Percentiles rank a stretch among this genome's conserved stretches.
Conservation (phyloP, 2,888 invertebrate genomes). For the Conops quadrifasciatus region DNA sequence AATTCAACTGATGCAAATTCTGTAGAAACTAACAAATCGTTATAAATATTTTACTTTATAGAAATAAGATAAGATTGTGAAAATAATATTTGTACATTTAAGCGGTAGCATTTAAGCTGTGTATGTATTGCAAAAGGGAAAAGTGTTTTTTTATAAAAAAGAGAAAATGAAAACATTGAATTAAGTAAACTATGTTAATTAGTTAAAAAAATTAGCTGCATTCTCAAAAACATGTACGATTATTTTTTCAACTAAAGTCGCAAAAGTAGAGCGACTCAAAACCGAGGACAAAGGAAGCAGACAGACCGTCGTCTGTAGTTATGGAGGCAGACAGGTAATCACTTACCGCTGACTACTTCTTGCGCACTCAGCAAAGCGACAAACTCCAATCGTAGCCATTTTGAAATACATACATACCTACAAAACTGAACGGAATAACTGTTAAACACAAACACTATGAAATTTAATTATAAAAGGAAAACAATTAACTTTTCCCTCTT, state of each 20-base stretch:
- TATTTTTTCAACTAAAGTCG: background rate
- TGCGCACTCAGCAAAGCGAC: background rate
- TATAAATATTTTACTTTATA: no score
- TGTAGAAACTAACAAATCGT: conserved; percentile 25
- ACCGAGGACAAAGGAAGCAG: conserved; percentile 25
- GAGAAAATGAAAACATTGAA: background rate
- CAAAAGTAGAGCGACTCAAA: conserved; percentile 2
- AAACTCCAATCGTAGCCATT: conserved; percentile 30
- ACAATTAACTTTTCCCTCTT: background rate
- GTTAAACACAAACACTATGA: conserved; percentile 16
- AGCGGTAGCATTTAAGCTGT: conserved; percentile 21
- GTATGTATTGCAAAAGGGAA: background rate
- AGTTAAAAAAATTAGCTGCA: background rate
- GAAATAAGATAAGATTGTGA: background rate
- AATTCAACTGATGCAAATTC: conserved; percentile 15
- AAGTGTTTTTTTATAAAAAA: conserved; percentile 11
- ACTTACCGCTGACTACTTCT: background rate
- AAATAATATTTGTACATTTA: conserved; percentile 37
- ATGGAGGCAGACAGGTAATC: background rate
- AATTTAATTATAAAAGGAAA: conserved; percentile 4
- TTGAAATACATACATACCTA: conserved; percentile 26
- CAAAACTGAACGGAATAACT: conserved; percentile 5
- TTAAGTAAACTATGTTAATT: background rate
- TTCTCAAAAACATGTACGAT: background rate
- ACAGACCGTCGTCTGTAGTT: conserved; percentile 23